Evolutionary conservation across 2,888 invertebrate species (phyloP).

Genomic region (Tenodera sinensis): DNA sequence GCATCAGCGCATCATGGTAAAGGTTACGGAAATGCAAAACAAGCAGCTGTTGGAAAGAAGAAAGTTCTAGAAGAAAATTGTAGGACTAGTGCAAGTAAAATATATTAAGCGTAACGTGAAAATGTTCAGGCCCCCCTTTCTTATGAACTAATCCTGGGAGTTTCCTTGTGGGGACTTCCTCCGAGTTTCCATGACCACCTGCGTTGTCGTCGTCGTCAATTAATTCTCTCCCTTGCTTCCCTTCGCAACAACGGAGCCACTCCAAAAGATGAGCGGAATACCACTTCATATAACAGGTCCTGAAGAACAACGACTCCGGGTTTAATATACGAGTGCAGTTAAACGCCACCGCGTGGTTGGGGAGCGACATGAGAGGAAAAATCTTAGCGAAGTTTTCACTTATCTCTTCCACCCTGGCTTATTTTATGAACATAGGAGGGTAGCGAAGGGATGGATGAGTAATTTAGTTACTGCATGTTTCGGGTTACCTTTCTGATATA

Average conservation of each 20-base stretch:
- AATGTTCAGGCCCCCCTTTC: neutral
- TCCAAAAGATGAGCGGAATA: neutral
- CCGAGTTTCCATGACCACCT: neutral
- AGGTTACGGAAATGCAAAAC: too few species aligned
- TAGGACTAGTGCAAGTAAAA: neutral
- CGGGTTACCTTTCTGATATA: neutral
- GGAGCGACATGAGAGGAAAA: neutral
- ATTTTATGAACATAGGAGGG: neutral
- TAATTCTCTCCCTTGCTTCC: neutral
- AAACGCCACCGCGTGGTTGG: neutral
- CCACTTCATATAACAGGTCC: neutral
- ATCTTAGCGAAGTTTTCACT: neutral
- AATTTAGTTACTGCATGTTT: neutral
- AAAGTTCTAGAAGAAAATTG: too few species aligned
- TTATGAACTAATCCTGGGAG: neutral
- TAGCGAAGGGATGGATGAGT: neutral
- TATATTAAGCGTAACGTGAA: neutral
- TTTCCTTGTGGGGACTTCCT: neutral
- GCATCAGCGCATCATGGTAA: too few species aligned
- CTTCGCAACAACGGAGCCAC: neutral
- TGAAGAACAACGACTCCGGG: neutral
- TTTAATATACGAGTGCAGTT: neutral
- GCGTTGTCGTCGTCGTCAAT: neutral
- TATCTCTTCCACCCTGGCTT: neutral
- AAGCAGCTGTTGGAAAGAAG: too few species aligned